Percentiles rank a stretch among this genome's conserved stretches.
These are phyloP conservation scores for Ennomos erosarius DNA, from an alignment of 2,888 invertebrate species.

Conservation along the genomic window DNA sequence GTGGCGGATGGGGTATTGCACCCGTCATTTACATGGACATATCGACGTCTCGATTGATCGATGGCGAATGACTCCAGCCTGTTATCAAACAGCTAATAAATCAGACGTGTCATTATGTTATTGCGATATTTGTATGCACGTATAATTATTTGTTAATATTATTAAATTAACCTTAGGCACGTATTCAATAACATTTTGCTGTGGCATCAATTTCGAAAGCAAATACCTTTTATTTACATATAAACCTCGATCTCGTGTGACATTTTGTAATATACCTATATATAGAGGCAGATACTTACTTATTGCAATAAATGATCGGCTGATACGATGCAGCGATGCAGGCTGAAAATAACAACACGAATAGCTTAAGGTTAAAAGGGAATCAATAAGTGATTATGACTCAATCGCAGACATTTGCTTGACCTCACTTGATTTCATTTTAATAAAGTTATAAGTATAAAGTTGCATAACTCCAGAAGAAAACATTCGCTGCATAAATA, in stretches of 20 bases:
- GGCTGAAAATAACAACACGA: constrained; percentile 12
- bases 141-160: constrained; percentile 23
- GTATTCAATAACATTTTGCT: constrained; percentile 22
- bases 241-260: constrained; percentile 14
- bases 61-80: constrained; percentile 55
- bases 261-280: constrained; percentile 11
- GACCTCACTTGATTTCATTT: constrained; percentile 13
- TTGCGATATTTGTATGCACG: constrained; percentile 30
- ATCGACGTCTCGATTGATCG: constrained; percentile 59
- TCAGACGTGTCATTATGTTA: constrained; percentile 43
- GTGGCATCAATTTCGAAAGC: constrained; percentile 22
- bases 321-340: background rate
- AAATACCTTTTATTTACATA: constrained; percentile 18
- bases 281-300: background rate
- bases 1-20: constrained; percentile 49
- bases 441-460: background rate
- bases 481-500: constrained; percentile 8
- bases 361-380: background rate
- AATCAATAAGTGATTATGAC: constrained; percentile 10
- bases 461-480: constrained; percentile 11
- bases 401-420: background rate
- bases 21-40: constrained; percentile 55
- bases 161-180: constrained; percentile 19
- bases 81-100: constrained; percentile 58
- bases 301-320: constrained; percentile 15